These are phyloP conservation scores for Malurus elegans DNA, from an alignment of 2,113 vertebrate genomes.

Conservation along the genomic window DNA sequence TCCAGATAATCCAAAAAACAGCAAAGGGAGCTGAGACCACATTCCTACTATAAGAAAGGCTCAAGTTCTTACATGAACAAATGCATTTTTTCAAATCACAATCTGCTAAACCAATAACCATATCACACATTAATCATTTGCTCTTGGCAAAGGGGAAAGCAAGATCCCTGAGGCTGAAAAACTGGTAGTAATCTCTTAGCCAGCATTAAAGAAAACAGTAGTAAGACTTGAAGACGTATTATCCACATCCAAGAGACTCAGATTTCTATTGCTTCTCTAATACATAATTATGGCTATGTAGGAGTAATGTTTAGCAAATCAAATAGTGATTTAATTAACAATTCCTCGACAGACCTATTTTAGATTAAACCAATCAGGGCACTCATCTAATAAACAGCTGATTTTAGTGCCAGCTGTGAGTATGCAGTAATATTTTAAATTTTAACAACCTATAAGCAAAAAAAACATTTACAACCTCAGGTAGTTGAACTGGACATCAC, in stretches of 20 bases:
- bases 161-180: slow-evolving; percentile 50
- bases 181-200: slow-evolving; percentile 6
- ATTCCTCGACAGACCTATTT: slow-evolving; percentile 30
- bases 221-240: background rate
- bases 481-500: slow-evolving; percentile 9
- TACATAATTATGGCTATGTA: slow-evolving; percentile 50
- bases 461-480: slow-evolving; percentile 2
- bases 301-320: slow-evolving; percentile 16
- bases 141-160: background rate
- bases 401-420: background rate
- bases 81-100: background rate
- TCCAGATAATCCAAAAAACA: background rate
- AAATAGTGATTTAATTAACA: slow-evolving; percentile 36
- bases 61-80: background rate
- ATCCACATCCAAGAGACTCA: slow-evolving; percentile 26
- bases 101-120: background rate
- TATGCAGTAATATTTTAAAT: background rate
- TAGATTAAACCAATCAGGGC: background rate
- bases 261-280: slow-evolving; percentile 51
- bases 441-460: slow-evolving; percentile 22
- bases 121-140: background rate
- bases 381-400: background rate
- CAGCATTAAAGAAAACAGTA: slow-evolving; percentile 9
- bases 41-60: background rate
- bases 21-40: background rate